phyloP scores from a whole-genome alignment of 2,888 invertebrate genomes.

The Rhagophthalmus giganteus region DNA sequence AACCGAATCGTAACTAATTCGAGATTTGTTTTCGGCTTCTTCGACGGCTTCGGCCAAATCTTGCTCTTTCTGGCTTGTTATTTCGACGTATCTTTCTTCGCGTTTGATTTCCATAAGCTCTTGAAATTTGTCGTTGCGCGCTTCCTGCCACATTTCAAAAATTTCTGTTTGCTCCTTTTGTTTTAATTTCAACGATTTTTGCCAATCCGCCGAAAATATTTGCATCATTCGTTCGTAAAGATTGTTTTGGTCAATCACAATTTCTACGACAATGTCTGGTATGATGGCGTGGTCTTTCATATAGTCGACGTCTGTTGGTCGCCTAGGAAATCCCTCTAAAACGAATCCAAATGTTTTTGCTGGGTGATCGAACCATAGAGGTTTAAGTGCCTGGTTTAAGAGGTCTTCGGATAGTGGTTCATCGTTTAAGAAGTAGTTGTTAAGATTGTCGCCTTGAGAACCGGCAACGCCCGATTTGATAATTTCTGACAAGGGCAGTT shows the following conservation, averaged over 20 bases:
- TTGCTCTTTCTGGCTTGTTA: slow-evolving; percentile 31
- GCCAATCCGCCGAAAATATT: slow-evolving; percentile 42
- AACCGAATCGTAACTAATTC: slow-evolving; percentile 54
- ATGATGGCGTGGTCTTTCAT: slow-evolving; percentile 59
- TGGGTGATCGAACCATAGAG: slow-evolving; percentile 59
- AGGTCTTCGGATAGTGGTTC: slow-evolving; percentile 55
- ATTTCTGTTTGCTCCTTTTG: slow-evolving; percentile 33
- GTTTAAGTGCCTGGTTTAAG: slow-evolving; percentile 51
- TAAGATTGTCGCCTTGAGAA: slow-evolving; percentile 20
- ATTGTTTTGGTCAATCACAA: slow-evolving; percentile 49
- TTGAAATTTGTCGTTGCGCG: slow-evolving; percentile 38
- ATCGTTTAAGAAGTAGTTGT: slow-evolving; percentile 59
- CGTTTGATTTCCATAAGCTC: slow-evolving; percentile 44
- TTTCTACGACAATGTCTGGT: slow-evolving; percentile 63
- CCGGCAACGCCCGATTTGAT: slow-evolving; percentile 18
- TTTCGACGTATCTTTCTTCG: slow-evolving; percentile 43
- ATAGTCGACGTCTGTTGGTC: slow-evolving; percentile 59
- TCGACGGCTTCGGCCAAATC: slow-evolving; percentile 1
- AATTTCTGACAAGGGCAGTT: slow-evolving; percentile 24
- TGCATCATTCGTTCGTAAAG: slow-evolving; percentile 40
- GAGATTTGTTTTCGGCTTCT: slow-evolving; percentile 29
- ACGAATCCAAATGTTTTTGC: slow-evolving; percentile 59
- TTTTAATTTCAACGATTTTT: slow-evolving; percentile 49
- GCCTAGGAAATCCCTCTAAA: slow-evolving; percentile 65
- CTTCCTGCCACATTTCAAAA: slow-evolving; percentile 41